A percentile compares a stretch with the other conserved stretches of the same genome.
phyloP scores from a whole-genome alignment of 1,140 invertebrate species.

The Drosophila seguyi region DNA sequence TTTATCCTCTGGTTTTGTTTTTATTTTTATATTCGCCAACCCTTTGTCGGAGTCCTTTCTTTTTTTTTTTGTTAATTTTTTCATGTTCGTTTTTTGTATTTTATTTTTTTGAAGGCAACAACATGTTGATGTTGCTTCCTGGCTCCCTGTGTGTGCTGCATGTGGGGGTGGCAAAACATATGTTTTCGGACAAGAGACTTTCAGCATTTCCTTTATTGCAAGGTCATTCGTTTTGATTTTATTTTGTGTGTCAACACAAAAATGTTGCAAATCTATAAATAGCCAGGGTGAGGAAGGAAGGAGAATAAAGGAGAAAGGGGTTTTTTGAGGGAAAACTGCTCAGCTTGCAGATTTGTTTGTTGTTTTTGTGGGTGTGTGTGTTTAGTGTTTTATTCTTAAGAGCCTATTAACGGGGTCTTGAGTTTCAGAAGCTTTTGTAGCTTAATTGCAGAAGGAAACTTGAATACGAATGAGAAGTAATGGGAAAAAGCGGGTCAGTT shows the following conservation, averaged over 20 bases:
- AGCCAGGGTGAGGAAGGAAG: too few relatives aligned
- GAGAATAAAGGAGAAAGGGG: neutral
- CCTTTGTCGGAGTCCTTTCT: conserved; percentile 12
- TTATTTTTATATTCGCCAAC: conserved; percentile 64
- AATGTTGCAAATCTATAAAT: conserved; percentile 23
- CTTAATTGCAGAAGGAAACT: neutral
- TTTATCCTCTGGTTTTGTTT: conserved; percentile 65
- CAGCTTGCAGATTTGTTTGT: neutral
- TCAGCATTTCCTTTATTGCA: conserved; percentile 61
- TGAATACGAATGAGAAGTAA: neutral
- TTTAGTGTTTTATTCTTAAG: neutral
- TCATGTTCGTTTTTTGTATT: conserved; percentile 1
- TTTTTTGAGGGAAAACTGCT: neutral
- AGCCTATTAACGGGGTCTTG: neutral
- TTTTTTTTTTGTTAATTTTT: conserved; percentile 15
- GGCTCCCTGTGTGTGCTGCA: neutral
- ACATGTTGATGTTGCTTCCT: conserved; percentile 64
- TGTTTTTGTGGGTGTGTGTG: too few relatives aligned
- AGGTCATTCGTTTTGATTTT: conserved; percentile 81
- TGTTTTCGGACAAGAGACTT: conserved; percentile 57
- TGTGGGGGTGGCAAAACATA: conserved; percentile 52
- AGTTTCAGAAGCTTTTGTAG: too few relatives aligned
- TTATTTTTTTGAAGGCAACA: conserved; percentile 46
- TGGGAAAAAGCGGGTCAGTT: neutral
- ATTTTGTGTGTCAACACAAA: conserved; percentile 76